Conservation (phyloP, 2,113 vertebrate species). For the Crotalus helleri region DNA sequence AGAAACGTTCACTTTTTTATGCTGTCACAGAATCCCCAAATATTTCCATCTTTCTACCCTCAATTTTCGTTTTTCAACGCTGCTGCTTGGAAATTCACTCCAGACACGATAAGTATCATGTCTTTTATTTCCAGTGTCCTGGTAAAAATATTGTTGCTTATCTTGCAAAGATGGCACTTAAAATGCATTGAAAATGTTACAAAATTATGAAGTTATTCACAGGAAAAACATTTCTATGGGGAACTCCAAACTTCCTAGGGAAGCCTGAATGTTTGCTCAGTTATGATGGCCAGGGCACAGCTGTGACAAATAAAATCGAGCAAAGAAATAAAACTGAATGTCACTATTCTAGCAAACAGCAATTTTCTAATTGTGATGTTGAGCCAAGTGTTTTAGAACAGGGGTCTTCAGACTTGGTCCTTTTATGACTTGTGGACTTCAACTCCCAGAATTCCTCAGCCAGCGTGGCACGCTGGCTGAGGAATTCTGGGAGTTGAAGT, state of each 20-base stretch:
- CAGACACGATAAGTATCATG: not conserved
- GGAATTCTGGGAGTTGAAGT: no score
- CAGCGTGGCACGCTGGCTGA: no score
- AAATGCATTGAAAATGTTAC: not conserved
- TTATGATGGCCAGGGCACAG: not conserved
- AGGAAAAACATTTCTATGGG: not conserved
- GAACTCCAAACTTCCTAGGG: not conserved
- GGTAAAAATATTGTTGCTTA: not conserved
- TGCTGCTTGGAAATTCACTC: not conserved
- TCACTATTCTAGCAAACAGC: not conserved
- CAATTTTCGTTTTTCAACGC: not conserved
- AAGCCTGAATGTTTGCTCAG: not conserved
- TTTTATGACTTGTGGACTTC: no score
- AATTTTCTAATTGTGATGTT: not conserved
- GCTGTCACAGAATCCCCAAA: rapidly evolving
- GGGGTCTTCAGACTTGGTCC: no score
- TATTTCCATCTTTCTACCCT: not conserved
- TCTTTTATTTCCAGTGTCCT: not conserved
- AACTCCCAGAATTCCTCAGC: no score
- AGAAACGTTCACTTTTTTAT: rapidly evolving
- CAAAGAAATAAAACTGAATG: not conserved
- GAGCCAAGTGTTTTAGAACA: not conserved
- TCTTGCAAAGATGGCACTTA: not conserved
- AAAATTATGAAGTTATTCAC: not conserved
- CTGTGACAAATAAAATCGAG: not conserved